A percentile compares a stretch with the other conserved stretches of the same genome.
These are phyloP conservation scores for Glaucomys volans DNA, from an alignment of 2,113 vertebrate genomes.

Conservation along the genomic window DNA sequence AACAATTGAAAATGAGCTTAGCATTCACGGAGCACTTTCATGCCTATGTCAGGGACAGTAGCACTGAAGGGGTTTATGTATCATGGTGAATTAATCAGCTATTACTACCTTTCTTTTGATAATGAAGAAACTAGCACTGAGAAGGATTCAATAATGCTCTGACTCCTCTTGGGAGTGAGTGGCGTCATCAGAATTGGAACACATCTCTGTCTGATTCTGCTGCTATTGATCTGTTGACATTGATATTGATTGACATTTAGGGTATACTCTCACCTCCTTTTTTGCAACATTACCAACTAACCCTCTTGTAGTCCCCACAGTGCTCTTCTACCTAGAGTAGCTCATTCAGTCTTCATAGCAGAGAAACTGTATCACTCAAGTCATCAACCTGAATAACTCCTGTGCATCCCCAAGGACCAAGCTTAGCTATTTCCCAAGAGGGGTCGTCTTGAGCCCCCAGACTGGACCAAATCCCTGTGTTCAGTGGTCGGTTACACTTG, in stretches of 20 bases:
- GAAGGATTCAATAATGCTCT: neutral
- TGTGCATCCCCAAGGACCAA: neutral
- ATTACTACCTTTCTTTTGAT: neutral
- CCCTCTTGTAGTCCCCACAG: neutral
- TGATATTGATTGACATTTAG: neutral
- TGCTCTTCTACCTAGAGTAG: neutral
- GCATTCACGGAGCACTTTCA: neutral
- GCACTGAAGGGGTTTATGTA: neutral
- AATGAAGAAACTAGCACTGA: neutral
- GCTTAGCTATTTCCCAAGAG: neutral
- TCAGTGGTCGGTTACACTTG: neutral
- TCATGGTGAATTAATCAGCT: neutral
- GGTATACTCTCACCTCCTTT: neutral
- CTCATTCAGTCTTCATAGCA: neutral
- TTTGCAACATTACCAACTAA: neutral
- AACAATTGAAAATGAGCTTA: neutral
- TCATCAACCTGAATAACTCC: neutral
- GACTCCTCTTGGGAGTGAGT: neutral
- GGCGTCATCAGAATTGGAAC: neutral
- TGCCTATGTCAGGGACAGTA: no score
- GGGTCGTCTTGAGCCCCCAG: neutral
- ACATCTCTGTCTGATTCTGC: neutral
- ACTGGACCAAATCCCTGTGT: neutral
- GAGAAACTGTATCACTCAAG: neutral
- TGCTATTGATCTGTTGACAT: neutral